phyloP scores from a whole-genome alignment of 2,888 invertebrate species.

The Nipponacmea schrenckii region DNA sequence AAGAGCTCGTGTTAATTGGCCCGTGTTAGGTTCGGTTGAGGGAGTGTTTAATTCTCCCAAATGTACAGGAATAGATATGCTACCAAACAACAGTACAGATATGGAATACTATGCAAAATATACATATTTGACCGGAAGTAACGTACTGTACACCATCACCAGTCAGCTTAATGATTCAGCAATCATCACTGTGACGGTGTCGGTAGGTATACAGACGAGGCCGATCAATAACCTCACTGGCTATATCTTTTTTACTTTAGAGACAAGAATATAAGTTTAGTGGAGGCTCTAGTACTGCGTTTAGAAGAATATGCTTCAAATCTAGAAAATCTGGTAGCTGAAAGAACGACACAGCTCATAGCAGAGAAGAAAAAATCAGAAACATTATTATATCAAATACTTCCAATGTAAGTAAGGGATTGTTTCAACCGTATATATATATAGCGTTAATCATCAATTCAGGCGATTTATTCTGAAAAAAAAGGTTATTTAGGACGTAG shows the following conservation, averaged over 20 bases:
- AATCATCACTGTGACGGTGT: neutral
- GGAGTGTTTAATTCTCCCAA: too few species aligned
- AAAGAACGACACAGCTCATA: constrained; percentile 93
- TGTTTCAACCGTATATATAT: neutral
- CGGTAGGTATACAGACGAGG: too few species aligned
- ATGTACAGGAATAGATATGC: too few species aligned
- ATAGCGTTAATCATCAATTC: neutral
- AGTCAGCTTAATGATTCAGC: too few species aligned
- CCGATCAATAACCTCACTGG: too few species aligned
- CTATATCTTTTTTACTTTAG: constrained; percentile 23
- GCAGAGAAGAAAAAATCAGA: constrained; percentile 98
- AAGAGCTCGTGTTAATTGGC: too few species aligned
- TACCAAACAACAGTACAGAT: too few species aligned
- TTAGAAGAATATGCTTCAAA: constrained; percentile 80
- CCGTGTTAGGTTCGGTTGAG: too few species aligned
- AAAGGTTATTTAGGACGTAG: too few species aligned
- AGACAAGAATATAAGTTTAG: constrained; percentile 73
- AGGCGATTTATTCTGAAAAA: neutral
- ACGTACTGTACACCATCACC: neutral
- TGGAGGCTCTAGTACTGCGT: constrained; percentile 86
- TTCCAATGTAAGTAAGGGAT: constrained; percentile 80
- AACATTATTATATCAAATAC: constrained; percentile 90
- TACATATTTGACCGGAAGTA: too few species aligned
- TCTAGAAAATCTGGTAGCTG: constrained; percentile 87
- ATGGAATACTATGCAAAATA: too few species aligned